Conservation (phyloP, 2,888 invertebrate species). For the Limnephilus lunatus region DNA sequence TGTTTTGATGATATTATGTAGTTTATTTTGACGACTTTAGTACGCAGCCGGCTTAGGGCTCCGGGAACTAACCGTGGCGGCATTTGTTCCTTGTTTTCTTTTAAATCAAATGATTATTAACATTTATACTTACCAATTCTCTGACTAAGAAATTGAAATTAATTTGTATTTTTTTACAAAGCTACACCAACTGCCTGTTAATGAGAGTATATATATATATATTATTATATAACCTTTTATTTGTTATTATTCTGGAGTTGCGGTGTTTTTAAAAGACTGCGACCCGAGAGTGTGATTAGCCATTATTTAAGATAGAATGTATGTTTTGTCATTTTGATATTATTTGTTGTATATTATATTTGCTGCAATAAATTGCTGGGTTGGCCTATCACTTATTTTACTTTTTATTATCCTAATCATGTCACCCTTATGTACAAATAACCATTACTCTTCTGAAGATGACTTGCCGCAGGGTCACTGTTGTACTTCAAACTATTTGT, state of each 20-base stretch:
- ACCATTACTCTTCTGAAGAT: background rate
- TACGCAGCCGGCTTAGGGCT: slow-evolving; percentile 43
- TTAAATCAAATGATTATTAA: slow-evolving; percentile 38
- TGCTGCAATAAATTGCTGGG: slow-evolving; percentile 65
- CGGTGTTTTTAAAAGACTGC: slow-evolving; percentile 20
- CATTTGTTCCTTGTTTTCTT: slow-evolving; percentile 45
- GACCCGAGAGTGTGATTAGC: slow-evolving; percentile 56
- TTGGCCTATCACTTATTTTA: slow-evolving; percentile 60
- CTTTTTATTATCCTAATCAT: slow-evolving; percentile 33
- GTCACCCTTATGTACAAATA: background rate
- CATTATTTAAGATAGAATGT: slow-evolving; percentile 55
- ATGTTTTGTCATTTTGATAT: slow-evolving; percentile 62
- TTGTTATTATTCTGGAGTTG: slow-evolving; percentile 32
- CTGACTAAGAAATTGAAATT: slow-evolving; percentile 32
- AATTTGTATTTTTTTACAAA: slow-evolving; percentile 45
- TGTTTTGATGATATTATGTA: slow-evolving; percentile 57
- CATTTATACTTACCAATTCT: slow-evolving; percentile 37
- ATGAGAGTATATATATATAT: slow-evolving; percentile 30
- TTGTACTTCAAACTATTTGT: too few species aligned
- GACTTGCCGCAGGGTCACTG: background rate
- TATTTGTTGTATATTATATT: slow-evolving; percentile 61
- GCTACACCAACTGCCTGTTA: slow-evolving; percentile 52
- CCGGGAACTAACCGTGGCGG: slow-evolving; percentile 37
- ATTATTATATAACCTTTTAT: slow-evolving; percentile 26
- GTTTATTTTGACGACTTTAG: slow-evolving; percentile 54